Evolutionary conservation across 1,140 invertebrate species (phyloP), one percentile per base, ranked within the genome.

Genomic region (Formica exsecta): DNA sequence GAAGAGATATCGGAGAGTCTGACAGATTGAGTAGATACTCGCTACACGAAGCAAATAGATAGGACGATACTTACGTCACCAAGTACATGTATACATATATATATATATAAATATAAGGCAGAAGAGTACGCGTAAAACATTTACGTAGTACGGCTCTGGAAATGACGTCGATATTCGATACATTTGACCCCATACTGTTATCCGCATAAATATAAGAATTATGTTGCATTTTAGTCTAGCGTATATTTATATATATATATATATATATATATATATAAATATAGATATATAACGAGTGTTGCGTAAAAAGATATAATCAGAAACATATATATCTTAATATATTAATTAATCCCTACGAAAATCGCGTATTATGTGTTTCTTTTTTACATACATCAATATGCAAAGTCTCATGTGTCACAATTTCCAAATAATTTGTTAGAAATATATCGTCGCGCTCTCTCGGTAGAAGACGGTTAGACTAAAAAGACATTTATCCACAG

Each of bases 11-110:
- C 54, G 79, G 54, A 51, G 61, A 80, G 85, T 41, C 59, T 81
- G 86, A 86, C 86, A 86, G 86, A 87, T 86, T 86, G 75, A 87
- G 86, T 87, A 79, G 73, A 86, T 86, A 86, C 61, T 87, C 75
- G 73, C 44, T 32, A 85, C 62, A 75, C 54, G 75, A 73, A 32
- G 68, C 79, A 73, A 73, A 73, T 74, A 83, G 66, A 61, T 16
- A 38, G 38, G 25, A 13, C 11, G 54, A 29, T 62, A 48, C 68
- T 83, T 74, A 74, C 54, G 57, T 74, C 71, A 68, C 41, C 57
- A 48, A 85, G 62, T 86, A 74, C 19, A 19, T 6, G 13, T 16
- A 16, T 3, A 16, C 13, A 48, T 4, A 48, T 48, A 11, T 3
- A 16, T 3, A 51, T 44, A 44, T 41, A 80, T 3, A 51, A 19